These are phyloP conservation scores for Regulus satrapa DNA, from an alignment of 2,113 vertebrate species.

Conservation along the genomic window DNA sequence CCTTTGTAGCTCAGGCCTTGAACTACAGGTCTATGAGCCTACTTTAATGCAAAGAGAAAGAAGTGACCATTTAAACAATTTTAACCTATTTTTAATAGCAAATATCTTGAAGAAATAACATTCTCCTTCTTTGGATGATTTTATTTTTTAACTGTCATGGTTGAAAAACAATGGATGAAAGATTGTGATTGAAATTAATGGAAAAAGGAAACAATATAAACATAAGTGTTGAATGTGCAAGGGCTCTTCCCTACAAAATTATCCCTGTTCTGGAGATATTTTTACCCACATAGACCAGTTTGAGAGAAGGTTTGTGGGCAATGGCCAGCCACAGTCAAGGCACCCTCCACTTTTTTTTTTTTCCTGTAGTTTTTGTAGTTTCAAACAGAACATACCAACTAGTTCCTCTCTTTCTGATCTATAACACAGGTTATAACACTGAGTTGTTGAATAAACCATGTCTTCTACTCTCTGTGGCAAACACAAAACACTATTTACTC, in stretches of 20 bases:
- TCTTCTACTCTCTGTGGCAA: background rate
- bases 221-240: background rate
- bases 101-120: background rate
- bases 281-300: background rate
- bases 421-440: background rate
- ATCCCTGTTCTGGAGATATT: background rate
- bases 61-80: background rate
- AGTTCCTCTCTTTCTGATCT: background rate
- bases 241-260: background rate
- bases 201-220: background rate
- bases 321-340: background rate
- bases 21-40: background rate
- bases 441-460: background rate
- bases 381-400: no score
- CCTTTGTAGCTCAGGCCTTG: background rate
- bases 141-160: accelerated
- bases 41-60: background rate
- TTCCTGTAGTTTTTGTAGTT: no score
- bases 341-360: background rate
- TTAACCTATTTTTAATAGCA: background rate
- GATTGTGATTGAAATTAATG: background rate
- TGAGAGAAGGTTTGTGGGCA: background rate
- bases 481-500: background rate
- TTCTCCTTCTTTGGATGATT: background rate
- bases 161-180: background rate